These are phyloP conservation scores for Caenorhabditis angaria DNA, from an alignment of 2,888 invertebrate genomes.

Conservation along the genomic window DNA sequence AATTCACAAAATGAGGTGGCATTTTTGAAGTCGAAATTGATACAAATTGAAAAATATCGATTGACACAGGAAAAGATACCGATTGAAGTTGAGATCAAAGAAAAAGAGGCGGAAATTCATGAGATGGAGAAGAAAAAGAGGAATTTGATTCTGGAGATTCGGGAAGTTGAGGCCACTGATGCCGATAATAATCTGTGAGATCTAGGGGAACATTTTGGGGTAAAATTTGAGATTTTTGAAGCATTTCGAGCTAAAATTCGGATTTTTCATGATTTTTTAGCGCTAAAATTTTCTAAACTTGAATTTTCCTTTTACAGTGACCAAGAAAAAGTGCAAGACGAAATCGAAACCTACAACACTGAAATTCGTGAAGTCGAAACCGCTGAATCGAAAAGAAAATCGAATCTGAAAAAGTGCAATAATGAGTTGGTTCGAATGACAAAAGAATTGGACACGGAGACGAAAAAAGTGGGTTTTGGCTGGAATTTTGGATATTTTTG, in stretches of 20 bases:
- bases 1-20: slow-evolving; percentile 83
- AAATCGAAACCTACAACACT: slow-evolving; percentile 42
- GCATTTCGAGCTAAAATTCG: not conserved
- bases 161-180: slow-evolving; percentile 12
- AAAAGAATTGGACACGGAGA: slow-evolving; percentile 7
- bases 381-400: slow-evolving; percentile 29
- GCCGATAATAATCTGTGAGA: slow-evolving; percentile 13
- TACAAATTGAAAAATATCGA: slow-evolving; percentile 12
- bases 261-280: not conserved
- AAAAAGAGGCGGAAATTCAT: not conserved
- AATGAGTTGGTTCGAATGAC: slow-evolving; percentile 9
- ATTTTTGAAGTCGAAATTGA: slow-evolving; percentile 78
- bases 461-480: slow-evolving; percentile 9
- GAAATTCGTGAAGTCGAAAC: slow-evolving; percentile 26
- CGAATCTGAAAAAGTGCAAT: slow-evolving; percentile 58
- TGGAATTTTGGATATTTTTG: no score
- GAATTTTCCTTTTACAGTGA: slow-evolving; percentile 10
- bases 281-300: not conserved
- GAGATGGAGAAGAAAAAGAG: not conserved
- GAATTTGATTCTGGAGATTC: slow-evolving; percentile 8
- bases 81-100: slow-evolving; percentile 16
- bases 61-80: slow-evolving; percentile 20
- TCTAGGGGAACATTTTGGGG: slow-evolving; percentile 15
- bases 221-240: not conserved
- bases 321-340: slow-evolving; percentile 25